phyloP scores from a whole-genome alignment of 2,888 invertebrate genomes.

The Drosophila crucigera region DNA sequence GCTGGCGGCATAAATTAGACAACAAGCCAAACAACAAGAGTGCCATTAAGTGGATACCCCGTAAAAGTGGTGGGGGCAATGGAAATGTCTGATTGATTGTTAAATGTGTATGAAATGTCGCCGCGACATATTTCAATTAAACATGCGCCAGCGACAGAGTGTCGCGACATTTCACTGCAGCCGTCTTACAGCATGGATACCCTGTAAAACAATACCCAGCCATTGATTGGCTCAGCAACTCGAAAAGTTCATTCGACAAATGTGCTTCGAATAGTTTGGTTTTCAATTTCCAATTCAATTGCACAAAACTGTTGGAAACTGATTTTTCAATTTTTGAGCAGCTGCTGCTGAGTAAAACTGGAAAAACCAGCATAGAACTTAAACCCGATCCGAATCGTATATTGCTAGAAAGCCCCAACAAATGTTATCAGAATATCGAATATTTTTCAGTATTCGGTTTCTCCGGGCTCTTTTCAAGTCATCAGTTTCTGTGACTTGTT shows the following conservation, averaged over 20 bases:
- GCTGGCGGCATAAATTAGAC: constrained; percentile 70
- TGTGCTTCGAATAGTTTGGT: neutral
- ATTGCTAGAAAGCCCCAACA: neutral
- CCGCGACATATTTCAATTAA: constrained; percentile 75
- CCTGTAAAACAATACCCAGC: neutral
- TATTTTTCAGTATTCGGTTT: neutral
- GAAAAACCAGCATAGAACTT: neutral
- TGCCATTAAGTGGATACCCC: constrained; percentile 63
- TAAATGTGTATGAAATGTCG: constrained; percentile 66
- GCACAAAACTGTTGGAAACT: neutral
- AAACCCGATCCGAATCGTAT: neutral
- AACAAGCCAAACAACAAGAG: constrained; percentile 39
- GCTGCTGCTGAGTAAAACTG: neutral
- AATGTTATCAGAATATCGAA: neutral
- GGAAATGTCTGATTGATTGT: constrained; percentile 69
- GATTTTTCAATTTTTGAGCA: neutral
- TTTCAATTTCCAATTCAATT: neutral
- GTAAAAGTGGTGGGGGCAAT: neutral
- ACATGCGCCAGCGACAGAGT: constrained; percentile 31
- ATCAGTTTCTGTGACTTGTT: neutral
- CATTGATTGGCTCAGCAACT: neutral
- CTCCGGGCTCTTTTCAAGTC: neutral
- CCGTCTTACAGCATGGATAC: neutral
- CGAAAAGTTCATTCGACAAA: neutral
- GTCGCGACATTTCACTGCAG: constrained; percentile 4